Evolutionary conservation across 2,888 invertebrate species (phyloP).

Genomic region (Lepetodrilus schrolli): DNA sequence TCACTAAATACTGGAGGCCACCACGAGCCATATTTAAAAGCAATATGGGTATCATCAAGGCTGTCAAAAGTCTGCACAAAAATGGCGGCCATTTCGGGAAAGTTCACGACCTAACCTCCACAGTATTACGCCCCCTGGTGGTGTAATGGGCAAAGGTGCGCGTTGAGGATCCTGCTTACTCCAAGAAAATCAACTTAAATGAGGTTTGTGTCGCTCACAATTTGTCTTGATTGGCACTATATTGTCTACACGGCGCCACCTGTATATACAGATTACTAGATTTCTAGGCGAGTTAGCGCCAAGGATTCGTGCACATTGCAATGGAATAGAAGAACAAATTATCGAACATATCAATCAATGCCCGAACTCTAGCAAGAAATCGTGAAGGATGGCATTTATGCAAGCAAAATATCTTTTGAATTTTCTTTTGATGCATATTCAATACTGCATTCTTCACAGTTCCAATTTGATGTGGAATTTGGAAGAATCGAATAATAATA

Average conservation of each 20-base stretch:
- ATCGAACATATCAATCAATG: too few species aligned
- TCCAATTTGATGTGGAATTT: too few species aligned
- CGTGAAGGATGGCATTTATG: too few species aligned
- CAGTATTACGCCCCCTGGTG: slow-evolving; percentile 20
- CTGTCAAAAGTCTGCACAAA: neutral
- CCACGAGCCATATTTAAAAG: neutral
- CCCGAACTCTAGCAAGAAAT: too few species aligned
- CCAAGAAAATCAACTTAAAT: neutral
- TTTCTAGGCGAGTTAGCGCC: neutral
- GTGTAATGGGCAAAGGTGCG: slow-evolving; percentile 1
- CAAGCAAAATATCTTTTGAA: too few species aligned
- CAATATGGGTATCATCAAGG: neutral
- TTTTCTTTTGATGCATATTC: too few species aligned
- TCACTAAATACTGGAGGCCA: neutral
- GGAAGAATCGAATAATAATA: too few species aligned
- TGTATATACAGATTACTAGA: neutral
- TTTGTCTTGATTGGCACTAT: neutral
- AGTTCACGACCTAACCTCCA: slow-evolving; percentile 3
- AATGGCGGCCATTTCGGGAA: slow-evolving; percentile 8
- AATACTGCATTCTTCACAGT: too few species aligned
- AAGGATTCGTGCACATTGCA: too few species aligned
- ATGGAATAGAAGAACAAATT: too few species aligned
- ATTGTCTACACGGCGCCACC: neutral
- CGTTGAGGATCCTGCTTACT: neutral
- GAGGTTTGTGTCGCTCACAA: neutral